Evolutionary conservation across 2,888 invertebrate genomes (phyloP).

Genomic region (Hoplodrina blanda): DNA sequence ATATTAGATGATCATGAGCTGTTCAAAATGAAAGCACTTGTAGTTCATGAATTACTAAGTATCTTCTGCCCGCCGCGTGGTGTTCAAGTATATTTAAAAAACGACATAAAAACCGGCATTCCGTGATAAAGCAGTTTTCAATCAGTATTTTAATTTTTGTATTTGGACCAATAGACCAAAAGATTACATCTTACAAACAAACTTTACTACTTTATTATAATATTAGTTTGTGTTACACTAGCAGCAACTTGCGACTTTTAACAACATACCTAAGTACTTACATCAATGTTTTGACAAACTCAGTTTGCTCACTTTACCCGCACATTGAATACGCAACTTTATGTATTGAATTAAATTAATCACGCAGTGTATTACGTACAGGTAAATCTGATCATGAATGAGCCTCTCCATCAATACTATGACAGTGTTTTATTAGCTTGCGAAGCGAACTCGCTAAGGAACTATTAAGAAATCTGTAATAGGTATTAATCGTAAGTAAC

Average conservation of each 20-base stretch:
- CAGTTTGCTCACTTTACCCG: neutral
- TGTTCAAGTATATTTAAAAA: too few relatives aligned
- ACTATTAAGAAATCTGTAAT: slow-evolving; percentile 37
- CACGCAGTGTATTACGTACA: slow-evolving; percentile 7
- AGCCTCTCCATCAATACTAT: slow-evolving; percentile 38
- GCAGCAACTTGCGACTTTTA: neutral
- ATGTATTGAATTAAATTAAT: slow-evolving; percentile 15
- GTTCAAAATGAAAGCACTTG: too few relatives aligned
- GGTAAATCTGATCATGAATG: slow-evolving; percentile 17
- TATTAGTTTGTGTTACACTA: too few relatives aligned
- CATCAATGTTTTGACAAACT: neutral
- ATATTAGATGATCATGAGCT: neutral
- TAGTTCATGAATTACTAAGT: too few relatives aligned
- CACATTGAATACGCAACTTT: slow-evolving; percentile 4
- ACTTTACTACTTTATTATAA: too few relatives aligned
- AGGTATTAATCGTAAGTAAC: slow-evolving; percentile 35
- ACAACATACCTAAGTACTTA: too few relatives aligned
- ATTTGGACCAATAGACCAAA: too few relatives aligned
- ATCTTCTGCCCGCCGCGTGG: too few relatives aligned
- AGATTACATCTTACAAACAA: too few relatives aligned
- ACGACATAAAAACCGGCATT: too few relatives aligned
- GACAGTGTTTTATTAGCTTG: slow-evolving; percentile 46
- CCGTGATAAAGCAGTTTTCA: too few relatives aligned
- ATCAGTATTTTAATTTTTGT: too few relatives aligned
- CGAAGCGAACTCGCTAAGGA: neutral